phyloP scores from a whole-genome alignment of 2,888 invertebrate genomes.

The Germaria angustata region DNA sequence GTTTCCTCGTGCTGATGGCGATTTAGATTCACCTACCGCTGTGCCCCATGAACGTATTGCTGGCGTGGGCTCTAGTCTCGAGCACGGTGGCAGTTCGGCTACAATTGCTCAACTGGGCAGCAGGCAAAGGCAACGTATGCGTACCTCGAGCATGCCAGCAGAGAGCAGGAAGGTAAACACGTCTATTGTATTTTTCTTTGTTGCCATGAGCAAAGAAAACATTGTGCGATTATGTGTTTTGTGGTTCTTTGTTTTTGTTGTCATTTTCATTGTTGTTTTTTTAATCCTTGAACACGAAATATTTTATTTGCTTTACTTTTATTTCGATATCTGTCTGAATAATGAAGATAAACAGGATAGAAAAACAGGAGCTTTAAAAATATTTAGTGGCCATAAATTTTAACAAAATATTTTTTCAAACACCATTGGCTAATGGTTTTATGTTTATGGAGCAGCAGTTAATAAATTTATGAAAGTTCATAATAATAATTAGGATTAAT shows the following conservation, averaged over 20 bases:
- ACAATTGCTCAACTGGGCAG: slow-evolving; percentile 72
- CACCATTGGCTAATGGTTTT: neutral
- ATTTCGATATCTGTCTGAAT: neutral
- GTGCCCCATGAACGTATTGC: slow-evolving; percentile 58
- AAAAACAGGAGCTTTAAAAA: slow-evolving; percentile 5
- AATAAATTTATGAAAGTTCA: no score
- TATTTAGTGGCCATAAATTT: slow-evolving; percentile 26
- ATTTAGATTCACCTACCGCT: slow-evolving; percentile 59
- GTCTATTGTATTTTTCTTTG: neutral
- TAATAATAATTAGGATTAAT: no score
- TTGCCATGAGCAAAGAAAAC: no score
- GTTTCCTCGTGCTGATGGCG: slow-evolving; percentile 28
- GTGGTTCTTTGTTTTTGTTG: neutral
- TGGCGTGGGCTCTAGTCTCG: slow-evolving; percentile 57
- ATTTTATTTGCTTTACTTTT: slow-evolving; percentile 8
- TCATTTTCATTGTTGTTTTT: neutral
- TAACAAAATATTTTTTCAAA: slow-evolving; percentile 22
- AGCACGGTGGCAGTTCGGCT: slow-evolving; percentile 71
- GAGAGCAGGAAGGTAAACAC: slow-evolving; percentile 77
- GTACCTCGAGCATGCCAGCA: slow-evolving; percentile 80
- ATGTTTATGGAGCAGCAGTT: no score
- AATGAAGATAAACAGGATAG: slow-evolving; percentile 1
- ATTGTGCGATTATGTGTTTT: slow-evolving; percentile 4
- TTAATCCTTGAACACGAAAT: slow-evolving; percentile 7
- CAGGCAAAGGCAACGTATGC: slow-evolving; percentile 76